Evolutionary conservation across 2,888 invertebrate genomes (phyloP).

Genomic region (Oeneis ivallda): DNA sequence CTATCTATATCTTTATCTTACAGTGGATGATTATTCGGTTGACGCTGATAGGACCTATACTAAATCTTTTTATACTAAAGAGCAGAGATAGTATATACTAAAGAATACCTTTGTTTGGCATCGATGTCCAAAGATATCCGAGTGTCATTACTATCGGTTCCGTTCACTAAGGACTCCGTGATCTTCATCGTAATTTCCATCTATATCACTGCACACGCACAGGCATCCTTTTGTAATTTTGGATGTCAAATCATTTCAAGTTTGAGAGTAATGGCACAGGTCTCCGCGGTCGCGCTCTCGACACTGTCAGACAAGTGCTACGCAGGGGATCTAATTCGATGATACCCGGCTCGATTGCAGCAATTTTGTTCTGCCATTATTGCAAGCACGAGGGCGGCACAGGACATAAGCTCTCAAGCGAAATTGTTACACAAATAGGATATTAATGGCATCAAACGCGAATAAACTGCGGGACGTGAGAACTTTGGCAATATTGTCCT

Average conservation of each 20-base stretch:
- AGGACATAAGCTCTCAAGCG: slow-evolving; percentile 67
- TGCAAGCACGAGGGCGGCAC: slow-evolving; percentile 67
- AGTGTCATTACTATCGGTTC: slow-evolving; percentile 16
- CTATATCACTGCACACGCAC: slow-evolving; percentile 22
- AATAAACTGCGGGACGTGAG: slow-evolving; percentile 30
- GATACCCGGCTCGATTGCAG: slow-evolving; percentile 67
- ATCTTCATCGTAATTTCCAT: slow-evolving; percentile 59
- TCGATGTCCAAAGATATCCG: slow-evolving; percentile 22
- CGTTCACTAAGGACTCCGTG: slow-evolving; percentile 48
- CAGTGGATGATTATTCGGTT: too few species aligned
- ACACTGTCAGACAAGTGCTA: slow-evolving; percentile 48
- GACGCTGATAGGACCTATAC: too few species aligned
- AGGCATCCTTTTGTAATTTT: slow-evolving; percentile 24
- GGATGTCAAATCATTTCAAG: slow-evolving; percentile 34
- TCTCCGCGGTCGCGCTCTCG: slow-evolving; percentile 51
- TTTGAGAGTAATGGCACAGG: slow-evolving; percentile 43
- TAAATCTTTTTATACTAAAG: too few species aligned
- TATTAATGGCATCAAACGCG: slow-evolving; percentile 34
- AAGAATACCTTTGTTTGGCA: slow-evolving; percentile 38
- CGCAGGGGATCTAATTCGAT: slow-evolving; percentile 67
- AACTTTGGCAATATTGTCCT: slow-evolving; percentile 21
- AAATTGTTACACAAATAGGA: slow-evolving; percentile 57
- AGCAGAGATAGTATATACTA: neutral
- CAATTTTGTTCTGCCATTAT: slow-evolving; percentile 71
- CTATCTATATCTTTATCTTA: too few species aligned